phyloP scores from a whole-genome alignment of 2,113 vertebrate species.

The Scytalopus superciliaris region DNA sequence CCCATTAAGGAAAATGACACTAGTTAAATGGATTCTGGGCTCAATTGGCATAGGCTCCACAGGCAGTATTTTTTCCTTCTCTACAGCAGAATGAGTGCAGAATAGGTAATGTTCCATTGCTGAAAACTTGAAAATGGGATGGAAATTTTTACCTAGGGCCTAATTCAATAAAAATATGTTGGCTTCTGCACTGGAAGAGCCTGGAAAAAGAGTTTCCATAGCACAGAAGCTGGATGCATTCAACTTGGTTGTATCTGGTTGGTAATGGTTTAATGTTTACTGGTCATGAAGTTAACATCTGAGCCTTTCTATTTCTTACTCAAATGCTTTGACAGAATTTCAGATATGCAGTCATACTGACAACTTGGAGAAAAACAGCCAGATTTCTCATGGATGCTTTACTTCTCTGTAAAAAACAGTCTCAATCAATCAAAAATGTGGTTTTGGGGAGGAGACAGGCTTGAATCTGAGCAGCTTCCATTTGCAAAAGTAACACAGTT shows the following conservation, averaged over 20 bases:
- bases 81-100: neutral
- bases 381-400: constrained; percentile 5
- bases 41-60: neutral
- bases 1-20: constrained; percentile 20
- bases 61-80: constrained; percentile 16
- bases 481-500: neutral
- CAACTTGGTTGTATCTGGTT: constrained; percentile 32
- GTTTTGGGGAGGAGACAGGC: neutral
- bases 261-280: constrained; percentile 36
- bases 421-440: neutral
- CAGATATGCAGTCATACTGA: neutral
- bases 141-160: constrained; percentile 48
- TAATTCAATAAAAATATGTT: constrained; percentile 54
- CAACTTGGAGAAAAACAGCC: neutral
- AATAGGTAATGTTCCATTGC: neutral
- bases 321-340: constrained; percentile 18
- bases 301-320: constrained; percentile 30
- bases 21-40: constrained; percentile 17
- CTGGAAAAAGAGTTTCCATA: constrained; percentile 54
- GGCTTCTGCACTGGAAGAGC: constrained; percentile 44
- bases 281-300: constrained; percentile 25
- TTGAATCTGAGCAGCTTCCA: neutral
- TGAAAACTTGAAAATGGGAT: constrained; percentile 41
- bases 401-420: constrained; percentile 7
- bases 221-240: constrained; percentile 38